Evolutionary conservation across 1,140 invertebrate genomes (phyloP), one percentile per base, ranked within the genome.

Genomic region (Adelges cooleyi): DNA sequence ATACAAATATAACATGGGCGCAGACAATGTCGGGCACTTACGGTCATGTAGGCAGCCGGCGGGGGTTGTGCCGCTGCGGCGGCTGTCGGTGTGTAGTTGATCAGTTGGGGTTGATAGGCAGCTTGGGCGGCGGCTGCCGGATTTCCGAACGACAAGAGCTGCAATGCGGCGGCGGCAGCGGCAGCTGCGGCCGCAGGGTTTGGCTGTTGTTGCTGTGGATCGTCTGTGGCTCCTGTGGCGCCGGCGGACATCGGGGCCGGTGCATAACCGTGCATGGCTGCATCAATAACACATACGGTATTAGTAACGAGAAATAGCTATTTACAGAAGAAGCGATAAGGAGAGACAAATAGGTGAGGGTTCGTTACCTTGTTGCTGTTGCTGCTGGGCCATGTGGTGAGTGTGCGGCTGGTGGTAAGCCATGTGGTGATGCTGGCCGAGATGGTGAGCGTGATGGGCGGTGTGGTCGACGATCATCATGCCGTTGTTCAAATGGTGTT

Each of bases 381-480:
- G 29, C 29, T 33, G 29, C 11, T 33, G 29, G 11, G 29, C 11
- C 29, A 33, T 33, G 29, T 33, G 29, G 11, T 33, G 29, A 33
- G 5, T 33, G 11, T 33, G 29, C 5, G 29, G 29, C 15, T 51
- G 49, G 23, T 51, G 13, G 23, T 25, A 23, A 22, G 11, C 18
- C 15, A 22, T 15, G 49, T 15, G 22, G 13, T 51, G 49, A 25
- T 23, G 22, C 15, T 51, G n/a, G 13, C 10, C 9, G 13, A 22
- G 25, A 11, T 51, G 18, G 22, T 23, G 49, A 51, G 18, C 10
- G 5, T 51, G 13, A 51, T 51, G 11, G 20, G n/a, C 49, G 38
- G 29, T 29, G 13, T 53, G 51, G 2, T 66, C 44, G 20, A 50
- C 65, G n/a, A 52, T 27, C 3, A 52, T 33, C 65, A 52, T 44